A percentile compares a stretch with the other conserved stretches of the same genome.
Evolutionary conservation across 2,888 invertebrate species (phyloP).

Genomic region (Monochamus alternatus): DNA sequence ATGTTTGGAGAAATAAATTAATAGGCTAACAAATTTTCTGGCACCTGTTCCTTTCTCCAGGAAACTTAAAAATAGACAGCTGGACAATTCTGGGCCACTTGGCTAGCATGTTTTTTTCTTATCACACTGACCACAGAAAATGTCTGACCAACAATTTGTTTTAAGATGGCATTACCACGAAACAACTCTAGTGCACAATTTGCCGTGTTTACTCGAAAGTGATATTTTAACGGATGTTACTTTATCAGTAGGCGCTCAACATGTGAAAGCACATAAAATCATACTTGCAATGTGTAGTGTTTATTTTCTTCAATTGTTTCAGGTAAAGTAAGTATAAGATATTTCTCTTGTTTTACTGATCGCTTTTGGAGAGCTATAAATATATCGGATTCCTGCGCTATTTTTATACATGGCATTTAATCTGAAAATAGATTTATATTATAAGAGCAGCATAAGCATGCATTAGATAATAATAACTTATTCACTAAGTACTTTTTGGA

Average conservation of each 20-base stretch:
- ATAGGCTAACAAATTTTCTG: constrained; percentile 65
- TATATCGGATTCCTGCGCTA: constrained; percentile 31
- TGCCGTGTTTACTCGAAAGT: constrained; percentile 84
- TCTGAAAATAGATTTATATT: constrained; percentile 21
- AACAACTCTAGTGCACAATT: constrained; percentile 78
- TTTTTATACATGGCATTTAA: constrained; percentile 26
- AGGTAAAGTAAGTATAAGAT: constrained; percentile 74
- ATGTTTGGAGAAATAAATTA: constrained; percentile 57
- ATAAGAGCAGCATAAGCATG: constrained; percentile 7
- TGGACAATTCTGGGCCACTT: constrained; percentile 68
- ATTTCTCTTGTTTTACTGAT: constrained; percentile 46
- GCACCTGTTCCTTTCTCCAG: constrained; percentile 70
- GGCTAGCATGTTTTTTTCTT: constrained; percentile 60
- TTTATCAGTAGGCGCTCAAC: constrained; percentile 87
- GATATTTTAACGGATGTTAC: constrained; percentile 91
- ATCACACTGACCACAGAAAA: constrained; percentile 57
- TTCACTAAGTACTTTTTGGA: too few species aligned
- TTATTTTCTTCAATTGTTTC: constrained; percentile 91
- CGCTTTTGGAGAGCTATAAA: constrained; percentile 22
- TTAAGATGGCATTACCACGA: constrained; percentile 70
- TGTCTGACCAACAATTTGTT: constrained; percentile 65
- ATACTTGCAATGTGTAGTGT: constrained; percentile 92
- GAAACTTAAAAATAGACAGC: constrained; percentile 68
- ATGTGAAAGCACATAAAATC: constrained; percentile 88
- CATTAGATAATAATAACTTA: constrained; percentile 12